phyloP scores from a whole-genome alignment of 2,113 vertebrate genomes.

The Nesogale talazaci region DNA sequence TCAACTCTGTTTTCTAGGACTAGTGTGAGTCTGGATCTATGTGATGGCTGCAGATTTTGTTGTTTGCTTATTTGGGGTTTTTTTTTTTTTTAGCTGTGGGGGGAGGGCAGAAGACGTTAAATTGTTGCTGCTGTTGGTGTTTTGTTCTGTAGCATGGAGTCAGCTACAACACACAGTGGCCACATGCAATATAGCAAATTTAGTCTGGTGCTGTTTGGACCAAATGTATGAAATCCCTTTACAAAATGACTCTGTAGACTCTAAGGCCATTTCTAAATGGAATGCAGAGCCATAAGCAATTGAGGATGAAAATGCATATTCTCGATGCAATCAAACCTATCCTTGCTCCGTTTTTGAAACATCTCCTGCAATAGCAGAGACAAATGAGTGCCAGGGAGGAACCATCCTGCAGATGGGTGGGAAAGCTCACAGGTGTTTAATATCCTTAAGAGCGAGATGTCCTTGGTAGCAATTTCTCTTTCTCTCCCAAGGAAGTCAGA shows the following conservation, averaged over 20 bases:
- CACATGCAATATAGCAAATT: background rate
- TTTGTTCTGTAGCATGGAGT: too few species aligned
- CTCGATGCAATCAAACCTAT: background rate
- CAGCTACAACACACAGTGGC: too few species aligned
- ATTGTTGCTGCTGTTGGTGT: too few species aligned
- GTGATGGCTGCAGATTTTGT: too few species aligned
- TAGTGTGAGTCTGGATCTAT: too few species aligned
- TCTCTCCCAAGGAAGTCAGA: background rate
- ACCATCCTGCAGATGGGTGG: background rate
- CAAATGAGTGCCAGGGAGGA: background rate
- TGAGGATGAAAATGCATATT: conserved; percentile 33
- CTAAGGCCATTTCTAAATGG: background rate
- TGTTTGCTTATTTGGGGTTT: too few species aligned
- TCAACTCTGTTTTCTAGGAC: too few species aligned
- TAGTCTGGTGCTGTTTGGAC: conserved; percentile 4
- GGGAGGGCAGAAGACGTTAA: too few species aligned
- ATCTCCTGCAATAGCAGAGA: background rate
- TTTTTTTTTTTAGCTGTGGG: too few species aligned
- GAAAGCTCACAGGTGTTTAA: conserved; percentile 36
- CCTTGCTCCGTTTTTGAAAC: conserved; percentile 27
- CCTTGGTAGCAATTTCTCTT: conserved; percentile 10
- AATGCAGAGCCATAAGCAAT: background rate
- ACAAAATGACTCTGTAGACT: conserved; percentile 1
- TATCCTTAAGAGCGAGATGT: background rate
- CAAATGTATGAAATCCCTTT: background rate